phyloP scores from a whole-genome alignment of 2,797 vertebrate genomes.

The Eulemur coronatus region DNA sequence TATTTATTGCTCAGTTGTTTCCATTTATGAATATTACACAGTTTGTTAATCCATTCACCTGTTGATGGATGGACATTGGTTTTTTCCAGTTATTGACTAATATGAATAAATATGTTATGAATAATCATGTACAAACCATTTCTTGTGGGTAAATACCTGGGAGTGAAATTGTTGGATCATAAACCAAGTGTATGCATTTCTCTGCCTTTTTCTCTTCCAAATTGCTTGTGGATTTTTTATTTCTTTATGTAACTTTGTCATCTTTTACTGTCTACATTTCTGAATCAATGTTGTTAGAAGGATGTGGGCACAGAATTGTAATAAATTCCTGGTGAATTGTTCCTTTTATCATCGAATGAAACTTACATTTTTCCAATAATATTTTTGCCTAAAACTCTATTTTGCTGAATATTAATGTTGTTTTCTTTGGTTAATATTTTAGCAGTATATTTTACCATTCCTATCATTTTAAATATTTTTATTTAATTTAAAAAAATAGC shows the following conservation, averaged over 20 bases:
- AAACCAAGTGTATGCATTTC: background rate
- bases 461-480: slow-evolving; percentile 18
- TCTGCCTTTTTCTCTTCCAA: background rate
- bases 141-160: background rate
- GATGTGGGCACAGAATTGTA: background rate
- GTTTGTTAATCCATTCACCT: background rate
- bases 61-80: background rate
- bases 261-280: background rate
- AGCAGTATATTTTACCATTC: background rate
- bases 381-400: background rate
- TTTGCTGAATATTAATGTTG: background rate
- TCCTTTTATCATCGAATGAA: slow-evolving; percentile 33
- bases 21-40: background rate
- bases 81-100: background rate
- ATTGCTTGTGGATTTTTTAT: background rate
- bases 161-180: background rate
- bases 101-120: background rate
- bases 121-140: background rate
- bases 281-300: background rate
- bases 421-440: slow-evolving; percentile 21
- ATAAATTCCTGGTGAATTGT: background rate
- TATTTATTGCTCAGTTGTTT: slow-evolving; percentile 1
- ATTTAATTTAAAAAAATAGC: background rate
- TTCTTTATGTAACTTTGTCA: slow-evolving; percentile 8
- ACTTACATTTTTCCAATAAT: slow-evolving; percentile 13